These are phyloP conservation scores for Ruditapes philippinarum DNA, from an alignment of 1,140 invertebrate species.

Conservation along the genomic window DNA sequence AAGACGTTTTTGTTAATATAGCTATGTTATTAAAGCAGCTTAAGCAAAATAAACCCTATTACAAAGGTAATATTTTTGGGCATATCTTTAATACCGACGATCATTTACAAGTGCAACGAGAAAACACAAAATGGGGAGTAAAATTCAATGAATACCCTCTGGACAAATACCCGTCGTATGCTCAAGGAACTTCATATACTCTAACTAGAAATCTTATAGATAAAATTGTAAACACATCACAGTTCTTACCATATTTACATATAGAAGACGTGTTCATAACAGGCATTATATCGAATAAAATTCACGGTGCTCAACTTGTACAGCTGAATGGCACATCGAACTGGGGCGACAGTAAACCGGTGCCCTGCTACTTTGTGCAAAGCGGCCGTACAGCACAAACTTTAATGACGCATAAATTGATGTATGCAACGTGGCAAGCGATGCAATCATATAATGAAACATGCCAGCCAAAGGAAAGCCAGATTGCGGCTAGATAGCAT, in stretches of 20 bases:
- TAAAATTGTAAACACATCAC: background rate
- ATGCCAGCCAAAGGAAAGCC: background rate
- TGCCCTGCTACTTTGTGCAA: background rate
- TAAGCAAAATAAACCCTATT: background rate
- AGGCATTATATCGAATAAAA: slow-evolving; percentile 8
- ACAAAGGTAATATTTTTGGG: background rate
- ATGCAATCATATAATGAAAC: background rate
- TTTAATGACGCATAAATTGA: background rate
- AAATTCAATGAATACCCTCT: background rate
- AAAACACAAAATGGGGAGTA: background rate
- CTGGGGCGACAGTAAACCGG: background rate
- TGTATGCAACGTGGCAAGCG: background rate
- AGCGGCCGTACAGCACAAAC: background rate
- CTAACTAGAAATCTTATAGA: background rate
- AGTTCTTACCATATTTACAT: slow-evolving; percentile 35
- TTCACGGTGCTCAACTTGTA: background rate
- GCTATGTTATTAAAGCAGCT: background rate
- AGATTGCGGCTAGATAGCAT: no score
- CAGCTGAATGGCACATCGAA: background rate
- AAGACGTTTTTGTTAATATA: slow-evolving; percentile 45
- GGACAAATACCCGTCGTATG: background rate
- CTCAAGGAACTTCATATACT: slow-evolving; percentile 10
- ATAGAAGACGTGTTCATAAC: slow-evolving; percentile 39
- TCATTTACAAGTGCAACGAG: background rate
- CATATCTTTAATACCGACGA: background rate